Evolutionary conservation across 2,113 vertebrate species (phyloP).

Genomic region (Camelus bactrianus): DNA sequence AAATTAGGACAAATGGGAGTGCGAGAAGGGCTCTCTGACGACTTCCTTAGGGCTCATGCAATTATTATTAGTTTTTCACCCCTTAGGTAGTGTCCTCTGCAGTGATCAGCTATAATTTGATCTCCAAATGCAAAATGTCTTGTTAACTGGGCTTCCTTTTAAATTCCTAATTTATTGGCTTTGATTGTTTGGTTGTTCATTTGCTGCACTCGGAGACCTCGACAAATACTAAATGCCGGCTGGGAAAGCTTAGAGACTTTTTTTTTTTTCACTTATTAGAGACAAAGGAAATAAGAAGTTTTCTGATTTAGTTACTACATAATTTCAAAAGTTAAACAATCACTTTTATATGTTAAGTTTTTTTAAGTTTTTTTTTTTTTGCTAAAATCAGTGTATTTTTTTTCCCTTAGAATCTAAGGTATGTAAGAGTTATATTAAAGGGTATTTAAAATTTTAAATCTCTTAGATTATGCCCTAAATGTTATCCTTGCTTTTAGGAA

Average conservation of each 20-base stretch:
- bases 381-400: neutral
- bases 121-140: conserved; percentile 64
- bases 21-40: conserved; percentile 60
- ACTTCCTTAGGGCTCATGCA: conserved; percentile 62
- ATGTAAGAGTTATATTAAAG: neutral
- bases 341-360: neutral
- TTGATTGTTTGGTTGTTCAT: conserved; percentile 19
- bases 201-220: conserved; percentile 49
- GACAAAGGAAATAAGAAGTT: neutral
- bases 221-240: neutral
- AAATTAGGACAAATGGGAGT: conserved; percentile 71
- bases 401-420: neutral
- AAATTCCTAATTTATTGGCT: conserved; percentile 61
- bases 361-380: neutral
- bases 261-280: neutral
- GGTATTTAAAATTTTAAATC: neutral
- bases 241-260: neutral
- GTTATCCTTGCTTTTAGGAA: neutral
- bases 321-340: conserved; percentile 16
- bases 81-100: neutral
- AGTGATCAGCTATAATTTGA: conserved; percentile 53
- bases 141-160: conserved; percentile 63
- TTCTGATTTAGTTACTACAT: neutral
- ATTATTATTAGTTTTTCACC: conserved; percentile 33
- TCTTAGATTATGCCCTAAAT: neutral